Conservation (phyloP, 23 tunicate species). For the Corella eumyota region DNA sequence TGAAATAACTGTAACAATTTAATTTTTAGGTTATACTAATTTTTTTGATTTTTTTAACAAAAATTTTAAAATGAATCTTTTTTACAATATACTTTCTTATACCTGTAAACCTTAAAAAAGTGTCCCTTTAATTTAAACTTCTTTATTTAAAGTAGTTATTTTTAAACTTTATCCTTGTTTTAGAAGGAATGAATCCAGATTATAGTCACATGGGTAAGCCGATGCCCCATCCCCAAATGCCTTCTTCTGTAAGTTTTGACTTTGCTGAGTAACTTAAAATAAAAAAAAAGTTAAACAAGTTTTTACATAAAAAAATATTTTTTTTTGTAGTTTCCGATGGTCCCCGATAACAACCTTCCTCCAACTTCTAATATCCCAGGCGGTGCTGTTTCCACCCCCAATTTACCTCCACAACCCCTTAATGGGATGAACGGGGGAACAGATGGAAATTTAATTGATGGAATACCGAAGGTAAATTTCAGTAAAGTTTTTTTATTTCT, state of each 20-base stretch:
- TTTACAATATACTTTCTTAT: too few species aligned
- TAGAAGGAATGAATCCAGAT: slow-evolving; percentile 28
- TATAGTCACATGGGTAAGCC: slow-evolving; percentile 24
- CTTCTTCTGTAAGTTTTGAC: slow-evolving; percentile 16
- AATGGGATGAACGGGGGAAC: slow-evolving; percentile 78
- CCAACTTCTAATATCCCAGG: slow-evolving; percentile 47
- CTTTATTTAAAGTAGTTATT: neutral
- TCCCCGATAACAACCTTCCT: slow-evolving; percentile 26
- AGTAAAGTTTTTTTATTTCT: neutral
- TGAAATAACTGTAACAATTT: too few species aligned
- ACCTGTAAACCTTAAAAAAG: too few species aligned
- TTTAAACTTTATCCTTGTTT: neutral
- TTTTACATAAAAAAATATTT: neutral
- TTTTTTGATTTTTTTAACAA: too few species aligned
- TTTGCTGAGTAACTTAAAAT: neutral
- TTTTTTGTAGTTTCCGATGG: slow-evolving; percentile 51
- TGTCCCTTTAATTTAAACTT: too few species aligned
- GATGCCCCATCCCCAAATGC: slow-evolving; percentile 30
- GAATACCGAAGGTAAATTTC: slow-evolving; percentile 51
- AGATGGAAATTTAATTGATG: slow-evolving; percentile 48
- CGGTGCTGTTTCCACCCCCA: slow-evolving; percentile 35
- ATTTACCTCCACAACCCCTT: slow-evolving; percentile 29
- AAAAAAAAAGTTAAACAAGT: neutral
- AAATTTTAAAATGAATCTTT: too few species aligned
- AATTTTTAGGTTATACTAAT: too few species aligned